Base-by-base conservation (phyloP, 2,888 invertebrate genomes). In the Galeruca laticollis region DNA sequence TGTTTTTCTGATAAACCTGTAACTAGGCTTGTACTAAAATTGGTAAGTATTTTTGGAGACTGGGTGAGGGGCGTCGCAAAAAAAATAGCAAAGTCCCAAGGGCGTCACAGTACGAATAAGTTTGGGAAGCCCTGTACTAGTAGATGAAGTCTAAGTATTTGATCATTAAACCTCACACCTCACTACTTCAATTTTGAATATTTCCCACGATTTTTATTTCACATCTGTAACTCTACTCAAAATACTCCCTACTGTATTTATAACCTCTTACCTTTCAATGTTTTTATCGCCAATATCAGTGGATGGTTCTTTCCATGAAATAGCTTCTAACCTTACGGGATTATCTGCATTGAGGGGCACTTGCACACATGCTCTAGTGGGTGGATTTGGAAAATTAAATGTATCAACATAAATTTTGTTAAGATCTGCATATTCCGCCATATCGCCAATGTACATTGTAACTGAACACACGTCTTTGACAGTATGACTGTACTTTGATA, bases 321-420 rank as follows among this genome's bases (percentile, higher is more conserved):
- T 88, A 68, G 93, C 94, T 80, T 95, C 94, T 79, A 96, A 86
- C 70, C 94, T 88, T 61, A 95, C 89, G 72, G 94, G 94, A 60
- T 91, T 90, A 76, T 90, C 88, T 49, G 85, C 85, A 21, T 92
- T 90, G 75, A 94, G 86, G 15, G 94, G 94, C 64, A 85, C 82
- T 82, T 95, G 92, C 20, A 96, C 93, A 81, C 96, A 96, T 1
- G 95, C 94, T 62, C 96, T 88, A 1, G 93, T 93, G 9, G 97
- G 97, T 40, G 96, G 96, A 86, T 94, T 94, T 49, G 89, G 87
- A 84, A 92, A 91, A 77, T 88, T 88, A 81, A 97, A 92, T 74
- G 90, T 89, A 63, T 90, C 88, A 63, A 89, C 88, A 82, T 98
- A 98, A 18, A 92, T 90, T 73, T 89, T 88, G 84, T 97, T 98